Percentiles rank a stretch among this genome's conserved stretches.
phyloP scores from a whole-genome alignment of 2,888 invertebrate genomes.

The Cerastis leucographa region DNA sequence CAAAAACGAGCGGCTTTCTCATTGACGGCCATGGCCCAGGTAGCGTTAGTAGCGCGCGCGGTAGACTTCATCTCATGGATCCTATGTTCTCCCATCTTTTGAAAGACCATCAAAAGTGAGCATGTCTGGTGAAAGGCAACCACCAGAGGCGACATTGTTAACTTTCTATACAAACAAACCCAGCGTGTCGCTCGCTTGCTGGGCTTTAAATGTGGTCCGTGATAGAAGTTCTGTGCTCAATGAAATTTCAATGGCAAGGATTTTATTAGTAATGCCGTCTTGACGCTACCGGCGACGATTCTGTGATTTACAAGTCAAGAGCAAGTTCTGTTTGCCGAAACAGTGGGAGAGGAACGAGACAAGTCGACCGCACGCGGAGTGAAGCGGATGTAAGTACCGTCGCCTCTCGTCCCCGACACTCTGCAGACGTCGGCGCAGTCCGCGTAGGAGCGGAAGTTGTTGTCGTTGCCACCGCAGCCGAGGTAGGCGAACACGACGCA shows the following conservation, averaged over 20 bases:
- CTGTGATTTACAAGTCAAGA: neutral
- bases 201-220: neutral
- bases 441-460: constrained; percentile 94
- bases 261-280: neutral
- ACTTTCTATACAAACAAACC: neutral
- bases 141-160: neutral
- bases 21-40: constrained; percentile 42
- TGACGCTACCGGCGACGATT: neutral
- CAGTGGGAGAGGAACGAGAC: neutral
- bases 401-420: constrained; percentile 39
- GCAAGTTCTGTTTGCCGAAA: neutral
- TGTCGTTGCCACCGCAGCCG: constrained; percentile 97
- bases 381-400: constrained; percentile 68
- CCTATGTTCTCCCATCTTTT: neutral
- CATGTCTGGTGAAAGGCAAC: neutral
- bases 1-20: constrained; percentile 31
- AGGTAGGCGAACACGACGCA: constrained; percentile 95
- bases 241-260: neutral
- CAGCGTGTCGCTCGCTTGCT: neutral
- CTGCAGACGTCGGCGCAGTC: constrained; percentile 90
- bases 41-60: constrained; percentile 23
- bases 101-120: neutral
- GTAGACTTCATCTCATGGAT: neutral
- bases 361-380: constrained; percentile 24
- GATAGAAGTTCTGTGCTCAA: neutral